Percentiles rank a stretch among this genome's conserved stretches.
phyloP scores from a whole-genome alignment of 2,888 invertebrate species.

The Apantesis nais region DNA sequence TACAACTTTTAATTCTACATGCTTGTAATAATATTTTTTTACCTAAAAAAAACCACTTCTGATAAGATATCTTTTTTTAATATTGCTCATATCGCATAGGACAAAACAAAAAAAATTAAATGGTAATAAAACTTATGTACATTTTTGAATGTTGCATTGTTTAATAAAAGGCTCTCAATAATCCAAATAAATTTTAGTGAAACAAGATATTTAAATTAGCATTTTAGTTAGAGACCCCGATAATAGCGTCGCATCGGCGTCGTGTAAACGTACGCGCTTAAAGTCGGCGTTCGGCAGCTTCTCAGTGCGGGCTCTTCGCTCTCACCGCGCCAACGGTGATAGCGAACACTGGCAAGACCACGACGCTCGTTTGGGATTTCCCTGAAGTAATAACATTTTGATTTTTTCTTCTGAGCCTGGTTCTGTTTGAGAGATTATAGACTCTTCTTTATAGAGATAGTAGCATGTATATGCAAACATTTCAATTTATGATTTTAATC shows the following conservation, averaged over 20 bases:
- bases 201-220: too few species aligned
- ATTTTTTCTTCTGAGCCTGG: not conserved
- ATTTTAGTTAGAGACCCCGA: not conserved
- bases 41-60: not conserved
- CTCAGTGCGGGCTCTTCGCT: too few species aligned
- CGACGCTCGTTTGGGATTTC: too few species aligned
- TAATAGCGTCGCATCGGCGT: too few species aligned
- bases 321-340: too few species aligned
- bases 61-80: not conserved
- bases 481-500: too few species aligned
- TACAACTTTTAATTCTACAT: not conserved
- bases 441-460: not conserved
- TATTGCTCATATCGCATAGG: not conserved
- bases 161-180: not conserved
- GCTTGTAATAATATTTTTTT: not conserved
- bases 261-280: too few species aligned
- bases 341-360: too few species aligned
- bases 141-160: not conserved
- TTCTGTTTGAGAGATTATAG: not conserved
- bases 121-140: too few species aligned
- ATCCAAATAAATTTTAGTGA: not conserved
- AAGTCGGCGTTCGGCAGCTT: too few species aligned
- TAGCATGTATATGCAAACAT: not conserved
- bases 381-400: too few species aligned
- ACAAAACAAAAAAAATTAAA: not conserved